Evolutionary conservation across 1,140 invertebrate genomes (phyloP), one percentile per base, ranked within the genome.

Genomic region (Trichogramma pretiosum): DNA sequence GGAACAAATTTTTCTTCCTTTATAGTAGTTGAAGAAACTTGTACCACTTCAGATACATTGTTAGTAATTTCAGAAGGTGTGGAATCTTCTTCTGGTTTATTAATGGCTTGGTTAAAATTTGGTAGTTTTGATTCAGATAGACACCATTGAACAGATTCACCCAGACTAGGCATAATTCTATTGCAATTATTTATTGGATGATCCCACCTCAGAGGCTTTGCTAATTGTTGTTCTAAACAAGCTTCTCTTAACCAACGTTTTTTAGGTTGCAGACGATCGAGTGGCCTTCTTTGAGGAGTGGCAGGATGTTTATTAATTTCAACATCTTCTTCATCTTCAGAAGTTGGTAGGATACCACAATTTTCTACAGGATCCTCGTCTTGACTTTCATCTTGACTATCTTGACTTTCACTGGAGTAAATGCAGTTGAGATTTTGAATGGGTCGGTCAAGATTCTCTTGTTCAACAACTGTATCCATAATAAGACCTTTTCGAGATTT

Each of bases 191-290:
- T 42, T 16, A 18, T 28, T 40, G 52, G 19, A 11, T 48, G 74
- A 53, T 60, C 74, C 74, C 59, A 77, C 47, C 62, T 72, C 53
- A 62, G 59, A 50, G 61, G 69, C 61, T 61, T 72, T 13, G 61
- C 74, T 47, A 74, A 42, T 24, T 73, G 67, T 43, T 75, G 73
- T 13, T 81, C 75, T 19, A 75, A 56, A 17, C 73, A 68, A 1
- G 76, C 78, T 61, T 79, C 77, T 3, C 75, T 61, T 11, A 80
- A 54, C 79, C 79, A 81, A n/a, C 77, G 67, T 55, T 80, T 80
- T 58, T 81, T 81, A 17, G 78, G 78, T 48, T 79, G 72, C 45
- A 78, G 60, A 58, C 68, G 64, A 22, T 70, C 67, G 0, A 67
- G 53, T 0, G 65, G 60, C 58, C 63, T 61, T 46, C 68, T 61